Percentiles rank a stretch among this genome's conserved stretches.
Conservation (phyloP, 2,113 vertebrate species). For the Centropristis striata region DNA sequence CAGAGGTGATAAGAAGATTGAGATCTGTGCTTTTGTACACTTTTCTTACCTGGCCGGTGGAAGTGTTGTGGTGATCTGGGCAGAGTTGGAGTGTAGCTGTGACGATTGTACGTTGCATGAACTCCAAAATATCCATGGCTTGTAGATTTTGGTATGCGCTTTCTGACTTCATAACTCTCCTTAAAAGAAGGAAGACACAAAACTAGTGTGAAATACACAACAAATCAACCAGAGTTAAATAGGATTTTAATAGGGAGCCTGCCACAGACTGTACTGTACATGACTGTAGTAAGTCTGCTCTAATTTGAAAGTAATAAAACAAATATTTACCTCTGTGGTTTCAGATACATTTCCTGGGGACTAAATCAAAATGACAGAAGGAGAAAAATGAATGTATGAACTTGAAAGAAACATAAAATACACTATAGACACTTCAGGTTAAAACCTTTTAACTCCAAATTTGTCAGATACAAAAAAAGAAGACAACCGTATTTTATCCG, state of each 20-base stretch:
- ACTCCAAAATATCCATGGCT: constrained; percentile 92
- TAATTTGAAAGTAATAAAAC: background rate
- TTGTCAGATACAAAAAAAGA: background rate
- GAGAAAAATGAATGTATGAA: constrained; percentile 1
- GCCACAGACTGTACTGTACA: background rate
- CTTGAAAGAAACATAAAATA: background rate
- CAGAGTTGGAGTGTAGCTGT: constrained; percentile 92
- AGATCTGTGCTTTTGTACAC: background rate
- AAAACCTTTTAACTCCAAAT: constrained; percentile 13
- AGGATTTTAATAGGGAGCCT: background rate
- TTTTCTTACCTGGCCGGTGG: constrained; percentile 94
- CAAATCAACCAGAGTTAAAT: background rate
- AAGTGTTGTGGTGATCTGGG: constrained; percentile 97
- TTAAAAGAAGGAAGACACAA: constrained; percentile 59
- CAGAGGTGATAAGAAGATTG: background rate
- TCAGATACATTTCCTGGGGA: constrained; percentile 92
- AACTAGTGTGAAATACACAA: background rate
- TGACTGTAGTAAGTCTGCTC: background rate
- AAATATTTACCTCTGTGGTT: constrained; percentile 75
- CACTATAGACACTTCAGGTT: background rate
- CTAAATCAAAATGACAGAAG: constrained; percentile 83
- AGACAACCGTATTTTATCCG: background rate
- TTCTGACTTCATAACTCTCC: constrained; percentile 90
- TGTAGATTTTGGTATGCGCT: constrained; percentile 90
- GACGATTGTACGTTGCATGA: constrained; percentile 88